Percentiles rank a stretch among this genome's conserved stretches.
phyloP scores from a whole-genome alignment of 2,113 vertebrate species.

The Gallinago jamesoni region DNA sequence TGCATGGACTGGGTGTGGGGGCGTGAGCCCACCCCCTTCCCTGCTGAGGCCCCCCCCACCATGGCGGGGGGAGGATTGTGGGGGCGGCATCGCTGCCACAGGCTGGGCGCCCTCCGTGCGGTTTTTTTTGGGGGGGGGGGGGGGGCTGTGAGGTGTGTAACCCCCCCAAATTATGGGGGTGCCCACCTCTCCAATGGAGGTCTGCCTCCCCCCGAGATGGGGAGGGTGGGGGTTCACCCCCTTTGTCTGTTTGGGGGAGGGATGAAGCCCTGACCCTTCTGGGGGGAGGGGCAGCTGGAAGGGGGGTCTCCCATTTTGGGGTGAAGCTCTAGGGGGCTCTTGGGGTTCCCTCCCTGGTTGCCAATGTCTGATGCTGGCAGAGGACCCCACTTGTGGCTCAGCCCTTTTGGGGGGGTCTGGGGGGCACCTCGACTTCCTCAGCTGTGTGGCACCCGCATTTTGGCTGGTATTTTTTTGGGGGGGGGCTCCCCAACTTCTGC shows the following conservation, averaged over 20 bases:
- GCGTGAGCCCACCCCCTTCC: neutral
- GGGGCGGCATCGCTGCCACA: neutral
- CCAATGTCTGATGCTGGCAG: too few relatives aligned
- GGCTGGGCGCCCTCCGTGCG: neutral
- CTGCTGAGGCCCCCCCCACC: neutral
- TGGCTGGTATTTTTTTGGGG: neutral
- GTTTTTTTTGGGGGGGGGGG: too few relatives aligned
- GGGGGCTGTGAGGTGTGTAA: neutral
- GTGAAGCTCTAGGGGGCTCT: neutral
- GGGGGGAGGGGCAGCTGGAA: neutral
- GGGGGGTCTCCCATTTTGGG: accelerated
- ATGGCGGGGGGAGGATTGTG: neutral
- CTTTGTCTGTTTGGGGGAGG: neutral
- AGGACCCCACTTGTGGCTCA: neutral
- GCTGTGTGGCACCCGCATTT: neutral
- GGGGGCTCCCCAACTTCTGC: neutral
- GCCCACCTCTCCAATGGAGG: accelerated
- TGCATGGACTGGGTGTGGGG: neutral
- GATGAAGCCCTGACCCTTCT: neutral
- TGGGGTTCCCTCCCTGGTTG: neutral
- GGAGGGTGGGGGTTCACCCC: neutral
- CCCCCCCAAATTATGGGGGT: neutral
- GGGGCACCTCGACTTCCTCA: neutral
- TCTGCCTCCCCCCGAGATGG: accelerated
- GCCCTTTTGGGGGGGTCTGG: too few relatives aligned